Base-by-base conservation (phyloP, 2,888 invertebrate species). In the Cactoblastis cactorum region DNA sequence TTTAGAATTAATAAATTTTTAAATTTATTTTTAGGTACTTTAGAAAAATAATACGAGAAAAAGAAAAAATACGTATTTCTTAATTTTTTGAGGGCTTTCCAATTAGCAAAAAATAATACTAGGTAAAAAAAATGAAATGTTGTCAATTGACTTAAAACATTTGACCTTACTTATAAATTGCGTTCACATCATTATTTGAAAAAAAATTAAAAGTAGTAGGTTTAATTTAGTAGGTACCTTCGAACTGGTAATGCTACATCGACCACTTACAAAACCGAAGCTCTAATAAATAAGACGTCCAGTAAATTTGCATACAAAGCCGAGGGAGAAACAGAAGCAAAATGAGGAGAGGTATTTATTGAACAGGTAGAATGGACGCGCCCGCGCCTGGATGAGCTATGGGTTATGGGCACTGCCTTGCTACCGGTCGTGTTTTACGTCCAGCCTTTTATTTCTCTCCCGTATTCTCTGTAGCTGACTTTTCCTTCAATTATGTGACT, bases 251-350 rank as follows among this genome's bases (percentile, higher is more conserved):
- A 37, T 17, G 11, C 15, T 14, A 37, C 37, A 37, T n/a, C 14
- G 14, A 17, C 14, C 17, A 17, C 11, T 28, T 53, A 41, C 50
- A 50, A 49, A 51, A 52, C 49, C 43, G 28, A 54, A 52, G 47
- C 28, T 52, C 49, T 55, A 56, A 69, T 66, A 69, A 69, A 69
- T 67, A 67, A 67, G 57, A 64, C 64, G 61, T 56, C 51, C 53
- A 49, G 47, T 43, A 57, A 67, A 79, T 80, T 72, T 74, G 73
- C 78, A 79, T 79, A 80, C 80, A 79, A 80, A 78, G 75, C 64
- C 53, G 61, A 53, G 49, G 63, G 52, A 53, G 65, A 61, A 67
- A 65, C 71, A 72, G 73, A 75, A 72, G 68, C 58, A 55, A 57
- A 55, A 52, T 57, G 50, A 56, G 51, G 52, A 67, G 63, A 66